These are phyloP conservation scores for Eubucco bourcierii DNA, from an alignment of 2,113 vertebrate species.

Conservation along the genomic window DNA sequence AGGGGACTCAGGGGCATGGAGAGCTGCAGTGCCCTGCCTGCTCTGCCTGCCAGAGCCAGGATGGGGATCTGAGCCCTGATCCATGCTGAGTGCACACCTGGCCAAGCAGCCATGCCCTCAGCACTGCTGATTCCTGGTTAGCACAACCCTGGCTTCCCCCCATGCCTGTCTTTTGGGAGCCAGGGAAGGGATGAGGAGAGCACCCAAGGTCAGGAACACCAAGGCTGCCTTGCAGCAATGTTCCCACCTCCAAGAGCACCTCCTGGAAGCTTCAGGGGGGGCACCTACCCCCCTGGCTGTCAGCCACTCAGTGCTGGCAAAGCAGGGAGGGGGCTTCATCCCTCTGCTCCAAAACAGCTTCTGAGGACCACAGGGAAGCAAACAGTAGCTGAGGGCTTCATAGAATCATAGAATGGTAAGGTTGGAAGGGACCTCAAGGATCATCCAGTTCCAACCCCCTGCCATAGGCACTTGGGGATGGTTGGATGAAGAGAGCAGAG, in stretches of 20 bases:
- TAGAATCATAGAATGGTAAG: no score
- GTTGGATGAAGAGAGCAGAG: not conserved
- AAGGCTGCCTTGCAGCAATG: not conserved
- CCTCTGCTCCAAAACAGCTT: not conserved
- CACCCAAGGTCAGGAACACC: not conserved
- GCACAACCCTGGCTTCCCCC: not conserved
- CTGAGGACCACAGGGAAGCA: not conserved
- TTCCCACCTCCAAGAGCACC: not conserved
- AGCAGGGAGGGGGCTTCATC: not conserved
- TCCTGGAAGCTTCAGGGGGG: not conserved
- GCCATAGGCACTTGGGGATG: not conserved
- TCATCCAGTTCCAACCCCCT: no score
- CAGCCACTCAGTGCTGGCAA: not conserved
- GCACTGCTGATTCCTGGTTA: fast-evolving
- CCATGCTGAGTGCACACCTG: fast-evolving
- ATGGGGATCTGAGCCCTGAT: not conserved
- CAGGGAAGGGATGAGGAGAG: fast-evolving
- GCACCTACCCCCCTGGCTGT: not conserved
- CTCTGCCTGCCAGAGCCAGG: not conserved
- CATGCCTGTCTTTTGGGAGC: not conserved
- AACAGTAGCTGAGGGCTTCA: not conserved
- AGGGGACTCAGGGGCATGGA: no score
- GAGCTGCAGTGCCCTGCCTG: not conserved
- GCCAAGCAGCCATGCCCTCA: not conserved
- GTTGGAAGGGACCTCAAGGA: no score